Conservation (phyloP, 2,797 vertebrate species). For the Pagetopsis macropterus region DNA sequence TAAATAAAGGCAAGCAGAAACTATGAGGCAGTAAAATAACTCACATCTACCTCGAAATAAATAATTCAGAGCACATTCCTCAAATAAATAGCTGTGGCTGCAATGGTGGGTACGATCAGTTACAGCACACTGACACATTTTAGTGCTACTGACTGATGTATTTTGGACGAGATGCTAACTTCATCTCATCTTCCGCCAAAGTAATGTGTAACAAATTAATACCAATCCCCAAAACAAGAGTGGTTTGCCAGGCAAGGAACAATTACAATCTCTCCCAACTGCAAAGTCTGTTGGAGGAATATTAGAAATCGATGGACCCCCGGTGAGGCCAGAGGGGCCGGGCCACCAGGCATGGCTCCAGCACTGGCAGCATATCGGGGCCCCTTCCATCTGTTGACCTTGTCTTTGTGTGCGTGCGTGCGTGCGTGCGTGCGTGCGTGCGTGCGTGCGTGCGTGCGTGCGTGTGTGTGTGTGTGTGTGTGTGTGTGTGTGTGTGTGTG, state of each 20-base stretch:
- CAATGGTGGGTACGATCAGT: neutral
- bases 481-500: constrained; percentile 30
- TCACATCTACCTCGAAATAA: neutral
- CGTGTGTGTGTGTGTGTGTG: constrained; percentile 1
- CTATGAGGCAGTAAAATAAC: neutral
- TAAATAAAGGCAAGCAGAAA: neutral
- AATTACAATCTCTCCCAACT: constrained; percentile 34
- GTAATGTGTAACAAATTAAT: constrained; percentile 25
- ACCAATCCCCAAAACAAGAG: constrained; percentile 31
- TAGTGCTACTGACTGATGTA: constrained; percentile 5
- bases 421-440: constrained; percentile 28
- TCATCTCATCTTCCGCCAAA: constrained; percentile 35
- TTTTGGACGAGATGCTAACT: constrained; percentile 22
- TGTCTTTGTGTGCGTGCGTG: constrained; percentile 33
- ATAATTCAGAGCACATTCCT: constrained; percentile 12
- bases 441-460: constrained; percentile 24
- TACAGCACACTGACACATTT: constrained; percentile 3
- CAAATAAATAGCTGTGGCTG: neutral
- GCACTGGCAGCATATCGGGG: constrained; percentile 51
- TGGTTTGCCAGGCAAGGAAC: constrained; percentile 25
- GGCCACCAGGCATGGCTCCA: constrained; percentile 67
- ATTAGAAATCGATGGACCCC: constrained; percentile 66
- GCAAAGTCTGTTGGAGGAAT: constrained; percentile 62
- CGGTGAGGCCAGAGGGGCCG: constrained; percentile 57
- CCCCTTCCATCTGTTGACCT: constrained; percentile 78